Conservation (phyloP, 2,888 invertebrate genomes). For the Leptinotarsa tumamoca region DNA sequence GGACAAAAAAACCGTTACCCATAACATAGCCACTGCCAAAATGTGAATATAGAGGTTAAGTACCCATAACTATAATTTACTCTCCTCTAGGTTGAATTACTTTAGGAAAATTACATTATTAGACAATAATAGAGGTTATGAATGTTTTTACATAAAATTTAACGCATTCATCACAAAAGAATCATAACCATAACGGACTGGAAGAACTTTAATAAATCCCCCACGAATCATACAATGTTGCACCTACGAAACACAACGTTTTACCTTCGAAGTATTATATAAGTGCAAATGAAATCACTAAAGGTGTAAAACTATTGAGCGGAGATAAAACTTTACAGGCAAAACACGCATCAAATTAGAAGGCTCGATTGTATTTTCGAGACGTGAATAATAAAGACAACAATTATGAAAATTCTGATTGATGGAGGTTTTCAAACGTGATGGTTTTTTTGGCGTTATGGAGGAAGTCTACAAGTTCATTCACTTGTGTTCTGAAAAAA, state of each 20-base stretch:
- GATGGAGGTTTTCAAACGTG: no score
- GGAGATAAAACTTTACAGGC: background rate
- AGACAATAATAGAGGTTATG: slow-evolving; percentile 9
- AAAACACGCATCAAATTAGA: slow-evolving; percentile 1
- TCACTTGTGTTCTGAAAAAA: no score
- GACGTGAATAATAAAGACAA: background rate
- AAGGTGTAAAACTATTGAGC: slow-evolving; percentile 7
- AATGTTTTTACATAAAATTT: slow-evolving; percentile 18
- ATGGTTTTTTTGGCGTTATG: no score
- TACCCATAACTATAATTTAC: slow-evolving; percentile 11
- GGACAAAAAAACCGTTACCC: background rate
- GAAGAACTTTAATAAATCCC: slow-evolving; percentile 12
- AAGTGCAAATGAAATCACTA: slow-evolving; percentile 10
- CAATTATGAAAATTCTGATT: background rate
- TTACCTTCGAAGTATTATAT: slow-evolving; percentile 12
- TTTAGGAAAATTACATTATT: background rate
- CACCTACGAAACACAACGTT: background rate
- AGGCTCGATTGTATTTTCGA: background rate
- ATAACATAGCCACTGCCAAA: background rate
- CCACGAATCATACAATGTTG: background rate
- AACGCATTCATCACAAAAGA: slow-evolving; percentile 12
- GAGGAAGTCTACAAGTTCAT: no score
- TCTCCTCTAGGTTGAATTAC: slow-evolving; percentile 13
- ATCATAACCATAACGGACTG: slow-evolving; percentile 10
- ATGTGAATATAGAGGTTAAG: slow-evolving; percentile 12